Evolutionary conservation across 2,113 vertebrate genomes (phyloP).

Genomic region (Probosciger aterrimus): DNA sequence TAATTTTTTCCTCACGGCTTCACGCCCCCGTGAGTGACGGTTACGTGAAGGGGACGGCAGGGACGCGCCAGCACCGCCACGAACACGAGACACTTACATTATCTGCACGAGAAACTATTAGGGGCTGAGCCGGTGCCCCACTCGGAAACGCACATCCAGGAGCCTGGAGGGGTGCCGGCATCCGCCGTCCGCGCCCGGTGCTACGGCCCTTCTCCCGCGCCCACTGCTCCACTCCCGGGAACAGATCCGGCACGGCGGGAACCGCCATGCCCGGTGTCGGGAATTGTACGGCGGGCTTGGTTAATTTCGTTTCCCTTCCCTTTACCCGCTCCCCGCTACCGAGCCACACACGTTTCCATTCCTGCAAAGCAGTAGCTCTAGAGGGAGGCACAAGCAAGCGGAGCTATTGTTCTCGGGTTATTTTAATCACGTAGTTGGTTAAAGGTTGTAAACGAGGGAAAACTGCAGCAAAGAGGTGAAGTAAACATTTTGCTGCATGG

Average conservation of each 20-base stretch:
- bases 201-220: background rate
- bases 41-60: background rate
- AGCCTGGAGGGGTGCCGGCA: background rate
- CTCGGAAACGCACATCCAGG: background rate
- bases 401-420: constrained; percentile 6
- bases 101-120: background rate
- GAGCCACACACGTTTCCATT: background rate
- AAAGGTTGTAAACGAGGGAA: background rate
- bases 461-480: background rate
- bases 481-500: constrained; percentile 12
- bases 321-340: background rate
- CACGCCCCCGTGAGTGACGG: background rate
- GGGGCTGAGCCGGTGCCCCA: background rate
- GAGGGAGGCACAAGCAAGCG: background rate
- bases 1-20: background rate
- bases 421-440: background rate
- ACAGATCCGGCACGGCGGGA: fast-evolving
- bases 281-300: background rate
- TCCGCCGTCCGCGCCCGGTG: background rate
- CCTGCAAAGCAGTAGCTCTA: background rate
- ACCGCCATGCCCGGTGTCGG: fast-evolving
- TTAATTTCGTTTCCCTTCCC: background rate
- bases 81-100: background rate
- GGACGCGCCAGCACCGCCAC: background rate
- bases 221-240: background rate